Conservation (phyloP, 1,140 invertebrate genomes). For the Drosophila athabasca region DNA sequence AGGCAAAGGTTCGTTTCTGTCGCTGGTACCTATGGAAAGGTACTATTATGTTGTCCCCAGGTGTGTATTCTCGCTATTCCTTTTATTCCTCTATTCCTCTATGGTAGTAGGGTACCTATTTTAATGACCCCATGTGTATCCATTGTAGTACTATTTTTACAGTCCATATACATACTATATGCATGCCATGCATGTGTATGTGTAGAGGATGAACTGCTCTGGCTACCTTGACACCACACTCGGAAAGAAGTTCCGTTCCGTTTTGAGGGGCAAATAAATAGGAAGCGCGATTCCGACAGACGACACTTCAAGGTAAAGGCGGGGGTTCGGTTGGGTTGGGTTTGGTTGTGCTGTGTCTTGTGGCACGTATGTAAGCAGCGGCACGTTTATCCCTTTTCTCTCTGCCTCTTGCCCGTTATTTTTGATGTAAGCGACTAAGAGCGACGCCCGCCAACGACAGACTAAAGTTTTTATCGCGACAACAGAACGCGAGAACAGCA, state of each 20-base stretch:
- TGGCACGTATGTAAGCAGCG: constrained; percentile 53
- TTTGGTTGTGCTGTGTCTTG: constrained; percentile 28
- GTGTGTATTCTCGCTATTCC: too few species aligned
- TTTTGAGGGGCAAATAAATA: constrained; percentile 34
- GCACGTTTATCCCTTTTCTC: background rate
- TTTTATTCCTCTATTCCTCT: too few species aligned
- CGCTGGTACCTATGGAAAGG: background rate
- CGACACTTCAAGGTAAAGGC: constrained; percentile 56
- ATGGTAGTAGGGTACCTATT: too few species aligned
- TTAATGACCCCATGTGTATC: background rate
- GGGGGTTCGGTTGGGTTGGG: too few species aligned
- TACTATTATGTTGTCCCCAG: too few species aligned
- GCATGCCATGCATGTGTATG: constrained; percentile 2
- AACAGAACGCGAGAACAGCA: constrained; percentile 13
- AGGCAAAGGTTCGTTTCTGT: too few species aligned
- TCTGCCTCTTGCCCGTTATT: background rate
- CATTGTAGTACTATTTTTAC: constrained; percentile 15
- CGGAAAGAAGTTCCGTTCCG: constrained; percentile 45
- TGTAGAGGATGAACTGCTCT: constrained; percentile 2
- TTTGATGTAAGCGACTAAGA: constrained; percentile 32
- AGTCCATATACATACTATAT: constrained; percentile 5
- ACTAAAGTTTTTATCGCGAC: constrained; percentile 47
- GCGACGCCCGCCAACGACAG: constrained; percentile 33
- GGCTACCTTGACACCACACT: constrained; percentile 53
- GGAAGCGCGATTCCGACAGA: constrained; percentile 35